Evolutionary conservation across 2,888 invertebrate genomes (phyloP).

Genomic region (Litoditis marina): DNA sequence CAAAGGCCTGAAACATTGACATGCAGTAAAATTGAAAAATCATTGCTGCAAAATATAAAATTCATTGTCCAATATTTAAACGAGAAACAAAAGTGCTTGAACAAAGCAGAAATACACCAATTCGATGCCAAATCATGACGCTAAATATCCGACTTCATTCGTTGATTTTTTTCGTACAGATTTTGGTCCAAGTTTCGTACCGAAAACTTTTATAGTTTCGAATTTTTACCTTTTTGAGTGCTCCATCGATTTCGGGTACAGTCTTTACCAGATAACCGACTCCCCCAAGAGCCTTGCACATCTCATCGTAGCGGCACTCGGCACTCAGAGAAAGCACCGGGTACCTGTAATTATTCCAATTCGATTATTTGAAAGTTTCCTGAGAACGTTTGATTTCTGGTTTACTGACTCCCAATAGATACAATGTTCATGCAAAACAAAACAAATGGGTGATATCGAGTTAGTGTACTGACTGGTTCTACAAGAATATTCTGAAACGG

Average conservation of each 20-base stretch:
- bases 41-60: background rate
- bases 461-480: no score
- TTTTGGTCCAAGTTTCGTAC: no score
- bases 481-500: no score
- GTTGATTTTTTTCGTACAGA: no score
- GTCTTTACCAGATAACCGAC: conserved; percentile 78
- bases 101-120: background rate
- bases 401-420: no score
- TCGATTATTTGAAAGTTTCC: background rate
- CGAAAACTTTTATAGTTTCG: no score
- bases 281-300: conserved; percentile 82
- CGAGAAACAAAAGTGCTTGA: background rate
- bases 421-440: no score
- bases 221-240: conserved; percentile 17
- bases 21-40: background rate
- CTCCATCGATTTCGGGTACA: conserved; percentile 69
- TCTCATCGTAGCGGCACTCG: conserved; percentile 81
- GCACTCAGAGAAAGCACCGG: conserved; percentile 80
- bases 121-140: no score
- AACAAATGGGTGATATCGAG: background rate
- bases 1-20: conserved; percentile 20
- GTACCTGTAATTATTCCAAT: conserved; percentile 72
- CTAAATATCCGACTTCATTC: no score
- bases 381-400: background rate
- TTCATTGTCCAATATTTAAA: background rate